Conservation (phyloP, 1,140 invertebrate species). For the Apis laboriosa region DNA sequence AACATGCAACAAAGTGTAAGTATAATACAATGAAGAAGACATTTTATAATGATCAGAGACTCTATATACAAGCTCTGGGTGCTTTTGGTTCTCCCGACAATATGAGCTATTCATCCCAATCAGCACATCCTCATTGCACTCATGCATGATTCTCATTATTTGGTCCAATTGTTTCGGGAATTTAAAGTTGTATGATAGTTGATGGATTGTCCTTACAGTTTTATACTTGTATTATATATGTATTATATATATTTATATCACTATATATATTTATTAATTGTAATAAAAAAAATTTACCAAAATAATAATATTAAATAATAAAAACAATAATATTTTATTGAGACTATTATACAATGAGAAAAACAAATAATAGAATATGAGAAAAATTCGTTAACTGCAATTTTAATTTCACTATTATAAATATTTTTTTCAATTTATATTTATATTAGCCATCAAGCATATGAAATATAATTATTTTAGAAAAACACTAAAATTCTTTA, state of each 20-base stretch:
- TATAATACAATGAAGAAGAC: constrained; percentile 28
- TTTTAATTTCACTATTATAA: neutral
- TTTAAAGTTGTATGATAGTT: constrained; percentile 47
- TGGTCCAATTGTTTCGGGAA: constrained; percentile 73
- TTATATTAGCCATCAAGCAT: too few relatives aligned
- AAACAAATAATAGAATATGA: neutral
- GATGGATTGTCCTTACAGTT: constrained; percentile 8
- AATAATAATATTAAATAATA: neutral
- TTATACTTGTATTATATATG: neutral
- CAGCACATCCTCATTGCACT: constrained; percentile 78
- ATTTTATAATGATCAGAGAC: constrained; percentile 51
- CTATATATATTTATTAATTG: neutral
- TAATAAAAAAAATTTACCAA: neutral
- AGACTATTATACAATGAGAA: neutral
- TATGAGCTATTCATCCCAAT: constrained; percentile 77
- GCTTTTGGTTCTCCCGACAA: constrained; percentile 74
- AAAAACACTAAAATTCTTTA: neutral
- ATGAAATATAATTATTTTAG: too few relatives aligned
- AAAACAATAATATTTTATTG: neutral
- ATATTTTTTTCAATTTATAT: neutral
- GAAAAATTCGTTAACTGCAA: neutral
- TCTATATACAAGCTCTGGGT: constrained; percentile 67
- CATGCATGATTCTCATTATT: constrained; percentile 75
- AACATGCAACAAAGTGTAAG: constrained; percentile 8
- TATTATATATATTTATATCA: too few relatives aligned